phyloP scores from a whole-genome alignment of 1,140 invertebrate genomes.

The Polypedilum vanderplanki region DNA sequence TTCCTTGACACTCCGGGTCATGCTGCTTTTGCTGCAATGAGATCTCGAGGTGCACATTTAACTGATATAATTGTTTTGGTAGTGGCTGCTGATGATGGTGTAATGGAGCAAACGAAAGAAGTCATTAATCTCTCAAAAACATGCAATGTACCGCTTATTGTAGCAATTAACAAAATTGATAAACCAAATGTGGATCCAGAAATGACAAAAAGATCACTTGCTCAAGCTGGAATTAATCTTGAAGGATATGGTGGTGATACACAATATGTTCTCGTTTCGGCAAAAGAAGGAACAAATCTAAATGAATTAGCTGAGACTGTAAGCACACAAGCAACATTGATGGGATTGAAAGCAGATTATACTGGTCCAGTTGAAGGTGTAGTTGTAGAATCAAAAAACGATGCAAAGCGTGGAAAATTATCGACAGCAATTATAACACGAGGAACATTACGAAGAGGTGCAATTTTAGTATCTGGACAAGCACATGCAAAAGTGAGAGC shows the following conservation, averaged over 20 bases:
- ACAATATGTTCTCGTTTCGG: conserved; percentile 87
- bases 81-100: conserved; percentile 97
- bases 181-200: conserved; percentile 80
- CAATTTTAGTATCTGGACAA: conserved; percentile 72
- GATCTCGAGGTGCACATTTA: conserved; percentile 79
- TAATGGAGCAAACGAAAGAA: conserved; percentile 94
- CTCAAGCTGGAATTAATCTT: conserved; percentile 68
- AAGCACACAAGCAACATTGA: conserved; percentile 75
- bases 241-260: conserved; percentile 90
- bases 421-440: conserved; percentile 82
- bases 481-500: conserved; percentile 77
- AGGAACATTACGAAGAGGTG: conserved; percentile 78
- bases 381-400: conserved; percentile 78
- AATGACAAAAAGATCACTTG: conserved; percentile 68
- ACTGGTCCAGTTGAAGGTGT: conserved; percentile 80
- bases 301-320: conserved; percentile 77
- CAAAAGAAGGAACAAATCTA: conserved; percentile 76
- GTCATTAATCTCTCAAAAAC: conserved; percentile 69
- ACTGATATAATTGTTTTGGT: conserved; percentile 96
- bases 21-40: conserved; percentile 89
- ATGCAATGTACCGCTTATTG: conserved; percentile 84
- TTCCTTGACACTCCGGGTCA: conserved; percentile 99
- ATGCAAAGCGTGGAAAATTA: conserved; percentile 70
- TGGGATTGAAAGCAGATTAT: conserved; percentile 76
- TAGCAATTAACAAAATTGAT: conserved; percentile 99